Evolutionary conservation across 92 coral and sea anemone species (phyloP).

Genomic region (Anthopleura xanthogrammica): DNA sequence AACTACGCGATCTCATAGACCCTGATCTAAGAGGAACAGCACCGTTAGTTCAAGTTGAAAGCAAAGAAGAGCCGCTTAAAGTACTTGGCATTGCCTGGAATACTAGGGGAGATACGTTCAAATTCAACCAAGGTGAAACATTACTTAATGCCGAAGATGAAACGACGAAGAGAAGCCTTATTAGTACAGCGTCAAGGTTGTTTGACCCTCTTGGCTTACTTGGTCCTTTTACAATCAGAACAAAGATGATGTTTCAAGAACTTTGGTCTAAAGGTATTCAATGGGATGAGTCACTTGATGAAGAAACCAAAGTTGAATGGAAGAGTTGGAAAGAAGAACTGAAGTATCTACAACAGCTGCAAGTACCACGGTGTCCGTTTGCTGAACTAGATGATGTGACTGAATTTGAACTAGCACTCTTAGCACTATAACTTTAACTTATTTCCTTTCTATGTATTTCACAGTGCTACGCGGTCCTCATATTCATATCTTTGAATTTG

Average conservation of each 20-base stretch:
- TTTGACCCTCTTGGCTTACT: slow-evolving; percentile 32
- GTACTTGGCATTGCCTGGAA: slow-evolving; percentile 19
- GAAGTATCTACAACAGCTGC: too few species aligned
- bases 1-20: not conserved
- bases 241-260: slow-evolving; percentile 34
- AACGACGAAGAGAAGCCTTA: slow-evolving; percentile 20
- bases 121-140: not conserved
- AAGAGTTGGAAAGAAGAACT: slow-evolving; percentile 6
- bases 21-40: slow-evolving; percentile 3
- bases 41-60: not conserved
- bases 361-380: too few species aligned
- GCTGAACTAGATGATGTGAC: too few species aligned
- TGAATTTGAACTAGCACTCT: too few species aligned
- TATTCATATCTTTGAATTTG: too few species aligned
- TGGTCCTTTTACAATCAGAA: slow-evolving; percentile 19
- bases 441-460: too few species aligned
- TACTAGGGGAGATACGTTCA: slow-evolving; percentile 6
- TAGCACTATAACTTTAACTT: too few species aligned
- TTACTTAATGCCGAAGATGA: not conserved
- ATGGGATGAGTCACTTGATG: slow-evolving; percentile 34
- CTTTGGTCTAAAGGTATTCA: slow-evolving; percentile 22
- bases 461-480: too few species aligned
- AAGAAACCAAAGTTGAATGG: slow-evolving; percentile 3
- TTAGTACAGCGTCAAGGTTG: slow-evolving; percentile 22
- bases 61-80: slow-evolving; percentile 5